Percentiles rank a stretch among this genome's conserved stretches.
phyloP scores from a whole-genome alignment of 1,140 invertebrate genomes.

The Apis laboriosa region DNA sequence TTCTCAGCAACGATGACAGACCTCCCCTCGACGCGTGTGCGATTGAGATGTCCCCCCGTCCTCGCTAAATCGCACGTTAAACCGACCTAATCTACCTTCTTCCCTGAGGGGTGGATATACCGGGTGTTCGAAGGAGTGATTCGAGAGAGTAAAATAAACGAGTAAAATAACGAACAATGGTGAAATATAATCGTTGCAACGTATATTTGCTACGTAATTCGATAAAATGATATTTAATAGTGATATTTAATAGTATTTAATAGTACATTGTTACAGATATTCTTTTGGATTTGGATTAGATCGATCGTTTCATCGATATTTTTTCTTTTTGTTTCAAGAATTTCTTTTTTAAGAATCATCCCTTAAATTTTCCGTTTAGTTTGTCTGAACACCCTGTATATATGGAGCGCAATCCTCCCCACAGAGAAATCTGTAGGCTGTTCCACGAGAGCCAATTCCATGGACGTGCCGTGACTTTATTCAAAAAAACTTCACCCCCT shows the following conservation, averaged over 20 bases:
- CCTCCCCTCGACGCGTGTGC: constrained; percentile 58
- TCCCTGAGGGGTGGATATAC: not conserved
- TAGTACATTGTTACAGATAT: no score
- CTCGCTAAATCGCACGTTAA: constrained; percentile 57
- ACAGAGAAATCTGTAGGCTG: constrained; percentile 12
- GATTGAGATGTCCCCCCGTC: constrained; percentile 57
- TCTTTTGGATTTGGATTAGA: no score
- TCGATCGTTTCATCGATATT: not conserved
- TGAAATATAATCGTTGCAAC: no score
- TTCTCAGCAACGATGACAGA: constrained; percentile 51
- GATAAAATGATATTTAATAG: no score
- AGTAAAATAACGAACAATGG: no score
- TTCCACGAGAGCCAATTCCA: constrained; percentile 29
- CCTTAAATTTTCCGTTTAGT: no score
- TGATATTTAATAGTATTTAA: not conserved
- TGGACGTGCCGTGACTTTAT: constrained; percentile 21
- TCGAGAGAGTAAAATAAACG: no score
- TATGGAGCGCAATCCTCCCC: not conserved
- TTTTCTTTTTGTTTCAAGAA: no score
- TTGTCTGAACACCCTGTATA: no score
- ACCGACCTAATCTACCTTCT: constrained; percentile 60
- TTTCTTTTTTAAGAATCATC: no score
- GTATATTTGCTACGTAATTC: no score
- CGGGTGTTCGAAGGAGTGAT: no score
- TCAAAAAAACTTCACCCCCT: constrained; percentile 3